Percentiles rank a stretch among this genome's conserved stretches.
phyloP scores from a whole-genome alignment of 2,113 vertebrate species.

The Cheilinus undulatus region DNA sequence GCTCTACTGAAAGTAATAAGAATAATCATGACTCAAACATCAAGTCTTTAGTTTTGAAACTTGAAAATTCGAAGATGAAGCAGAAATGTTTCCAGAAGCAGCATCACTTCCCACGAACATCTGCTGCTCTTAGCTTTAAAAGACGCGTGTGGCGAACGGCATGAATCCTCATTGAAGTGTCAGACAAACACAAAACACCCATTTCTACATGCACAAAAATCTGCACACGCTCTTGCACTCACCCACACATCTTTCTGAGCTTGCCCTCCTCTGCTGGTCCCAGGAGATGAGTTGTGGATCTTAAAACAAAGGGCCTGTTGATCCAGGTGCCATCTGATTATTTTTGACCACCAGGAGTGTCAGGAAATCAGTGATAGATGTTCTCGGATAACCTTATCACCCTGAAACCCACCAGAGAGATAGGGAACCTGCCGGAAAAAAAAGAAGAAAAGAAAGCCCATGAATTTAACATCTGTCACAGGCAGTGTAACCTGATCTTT shows the following conservation, averaged over 20 bases:
- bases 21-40: not conserved
- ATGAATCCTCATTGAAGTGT: constrained; percentile 29
- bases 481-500: constrained; percentile 50
- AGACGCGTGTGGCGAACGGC: not conserved
- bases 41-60: not conserved
- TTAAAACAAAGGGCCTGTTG: constrained; percentile 76
- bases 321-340: constrained; percentile 84
- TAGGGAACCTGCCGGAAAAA: constrained; percentile 23
- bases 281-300: constrained; percentile 69
- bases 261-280: constrained; percentile 49
- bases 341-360: constrained; percentile 76
- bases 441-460: constrained; percentile 28
- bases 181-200: constrained; percentile 17
- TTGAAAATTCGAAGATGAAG: not conserved
- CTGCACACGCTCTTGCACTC: constrained; percentile 15
- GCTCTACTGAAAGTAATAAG: not conserved
- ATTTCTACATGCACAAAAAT: constrained; percentile 8
- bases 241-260: constrained; percentile 28
- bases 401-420: constrained; percentile 62
- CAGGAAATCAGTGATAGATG: constrained; percentile 77
- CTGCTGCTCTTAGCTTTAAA: constrained; percentile 44
- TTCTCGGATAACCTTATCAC: constrained; percentile 76
- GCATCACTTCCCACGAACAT: constrained; percentile 54
- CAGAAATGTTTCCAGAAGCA: constrained; percentile 14
- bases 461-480: constrained; percentile 54